Evolutionary conservation across 1,140 invertebrate genomes (phyloP), one percentile per base, ranked within the genome.

Genomic region (Anoplolepis gracilipes): DNA sequence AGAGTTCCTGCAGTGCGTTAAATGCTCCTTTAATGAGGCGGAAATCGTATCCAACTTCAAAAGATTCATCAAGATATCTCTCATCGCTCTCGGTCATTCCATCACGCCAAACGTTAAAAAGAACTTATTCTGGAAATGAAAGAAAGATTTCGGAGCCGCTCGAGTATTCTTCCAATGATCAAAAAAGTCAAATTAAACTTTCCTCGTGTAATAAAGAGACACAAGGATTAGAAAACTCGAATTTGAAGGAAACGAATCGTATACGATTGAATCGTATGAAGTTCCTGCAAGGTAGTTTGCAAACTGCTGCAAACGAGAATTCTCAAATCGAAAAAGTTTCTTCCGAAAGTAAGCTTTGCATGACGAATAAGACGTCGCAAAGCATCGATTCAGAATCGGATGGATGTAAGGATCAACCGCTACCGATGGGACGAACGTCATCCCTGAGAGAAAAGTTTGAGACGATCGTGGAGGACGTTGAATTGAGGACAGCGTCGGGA

Each of bases 381-480:
- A 77, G 13, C 46, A 22, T 10, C 22, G 22, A 84, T 13, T 59
- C 28, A 6, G 1, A n/a, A 10, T 72, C 46, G 22, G 2, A n/a
- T 19, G 16, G 46, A 49, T 16, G 36, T 39, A 78, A 88, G 69
- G 70, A 89, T 79, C 77, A 25, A 61, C n/a, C 76, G 10, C 33
- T 77, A 19, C 22, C 67, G 19, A 22, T 88, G 33, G 90, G 90
- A n/a, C 85, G 91, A 8, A 92, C 91, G 1, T 90, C 88, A 49
- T 93, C 91, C 62, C 88, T 93, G 62, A 91, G 84, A 89, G 91
- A 92, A 77, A 93, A 92, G 85, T 93, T 92, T 86, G 92, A 93
- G 65, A 90, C 88, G 36, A 93, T 93, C 65, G 39, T 88, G 67
- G 91, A 92, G 30, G 91, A 93, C 46, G 88, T 89, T 82, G 92